phyloP scores from a whole-genome alignment of 2,113 vertebrate species.

The Monarcha castaneiventris region DNA sequence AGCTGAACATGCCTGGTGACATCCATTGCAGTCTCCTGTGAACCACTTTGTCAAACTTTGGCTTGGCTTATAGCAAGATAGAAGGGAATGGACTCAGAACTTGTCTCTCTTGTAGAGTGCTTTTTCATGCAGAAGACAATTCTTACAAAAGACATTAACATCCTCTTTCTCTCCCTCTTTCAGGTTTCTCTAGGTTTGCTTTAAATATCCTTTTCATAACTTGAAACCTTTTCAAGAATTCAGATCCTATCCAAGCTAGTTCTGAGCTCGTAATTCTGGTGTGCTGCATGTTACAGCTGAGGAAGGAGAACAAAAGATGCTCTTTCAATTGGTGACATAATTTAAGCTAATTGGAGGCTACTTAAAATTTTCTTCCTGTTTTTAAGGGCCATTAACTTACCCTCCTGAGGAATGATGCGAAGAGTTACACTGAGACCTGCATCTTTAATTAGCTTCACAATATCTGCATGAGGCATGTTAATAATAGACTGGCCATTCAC shows the following conservation, averaged over 20 bases:
- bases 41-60: background rate
- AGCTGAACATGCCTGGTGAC: background rate
- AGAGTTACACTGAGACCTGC: slow-evolving; percentile 95
- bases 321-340: slow-evolving; percentile 44
- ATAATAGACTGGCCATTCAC: slow-evolving; percentile 97
- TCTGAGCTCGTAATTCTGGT: slow-evolving; percentile 22
- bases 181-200: background rate
- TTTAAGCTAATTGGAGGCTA: slow-evolving; percentile 60
- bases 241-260: background rate
- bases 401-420: slow-evolving; percentile 95
- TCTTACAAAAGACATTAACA: background rate
- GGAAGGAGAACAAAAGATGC: slow-evolving; percentile 22
- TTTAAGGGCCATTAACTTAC: slow-evolving; percentile 78
- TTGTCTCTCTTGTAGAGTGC: background rate
- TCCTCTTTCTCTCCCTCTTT: background rate
- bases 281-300: background rate
- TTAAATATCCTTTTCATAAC: slow-evolving; percentile 12
- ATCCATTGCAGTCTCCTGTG: background rate
- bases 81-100: background rate
- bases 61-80: background rate
- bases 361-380: slow-evolving; percentile 56
- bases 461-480: slow-evolving; percentile 97
- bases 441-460: slow-evolving; percentile 99
- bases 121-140: background rate
- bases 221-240: slow-evolving; percentile 33